Evolutionary conservation across 2,888 invertebrate species (phyloP).

Genomic region (Andrena hattorfiana): DNA sequence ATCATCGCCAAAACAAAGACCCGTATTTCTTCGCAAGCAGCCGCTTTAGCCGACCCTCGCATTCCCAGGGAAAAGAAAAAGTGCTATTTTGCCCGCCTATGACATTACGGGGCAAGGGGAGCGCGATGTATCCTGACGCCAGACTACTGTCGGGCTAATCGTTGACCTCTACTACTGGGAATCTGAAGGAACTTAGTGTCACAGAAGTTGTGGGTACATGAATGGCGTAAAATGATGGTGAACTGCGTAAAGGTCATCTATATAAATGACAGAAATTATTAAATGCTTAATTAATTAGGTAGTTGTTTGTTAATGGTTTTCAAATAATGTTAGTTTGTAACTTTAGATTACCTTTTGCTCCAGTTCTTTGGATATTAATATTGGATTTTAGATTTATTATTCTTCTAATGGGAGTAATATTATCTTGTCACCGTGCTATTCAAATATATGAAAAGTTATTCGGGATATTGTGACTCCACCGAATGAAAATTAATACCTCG

Average conservation of each 20-base stretch:
- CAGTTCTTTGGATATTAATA: not conserved
- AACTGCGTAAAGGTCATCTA: not conserved
- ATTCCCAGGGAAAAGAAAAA: constrained; percentile 19
- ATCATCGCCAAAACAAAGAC: constrained; percentile 74
- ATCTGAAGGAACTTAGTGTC: not conserved
- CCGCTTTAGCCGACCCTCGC: constrained; percentile 24
- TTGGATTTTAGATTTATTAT: not conserved
- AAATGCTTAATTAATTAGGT: not conserved
- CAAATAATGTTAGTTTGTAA: not conserved
- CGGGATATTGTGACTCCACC: not conserved
- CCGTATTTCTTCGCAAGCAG: constrained; percentile 62
- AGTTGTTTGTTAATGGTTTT: not conserved
- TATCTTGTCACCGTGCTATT: not conserved
- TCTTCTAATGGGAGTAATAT: not conserved
- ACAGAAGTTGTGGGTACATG: not conserved
- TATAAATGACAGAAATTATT: not conserved
- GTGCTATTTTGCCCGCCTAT: constrained; percentile 2
- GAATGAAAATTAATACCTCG: constrained; percentile 3
- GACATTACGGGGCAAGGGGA: not conserved
- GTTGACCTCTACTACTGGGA: constrained; percentile 15
- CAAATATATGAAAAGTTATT: not conserved
- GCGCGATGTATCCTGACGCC: not conserved
- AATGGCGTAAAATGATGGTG: not conserved
- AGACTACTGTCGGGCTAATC: not conserved
- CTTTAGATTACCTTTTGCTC: too few species aligned